These are phyloP conservation scores for Macrotus californicus DNA, from an alignment of 2,113 vertebrate genomes.

Conservation along the genomic window DNA sequence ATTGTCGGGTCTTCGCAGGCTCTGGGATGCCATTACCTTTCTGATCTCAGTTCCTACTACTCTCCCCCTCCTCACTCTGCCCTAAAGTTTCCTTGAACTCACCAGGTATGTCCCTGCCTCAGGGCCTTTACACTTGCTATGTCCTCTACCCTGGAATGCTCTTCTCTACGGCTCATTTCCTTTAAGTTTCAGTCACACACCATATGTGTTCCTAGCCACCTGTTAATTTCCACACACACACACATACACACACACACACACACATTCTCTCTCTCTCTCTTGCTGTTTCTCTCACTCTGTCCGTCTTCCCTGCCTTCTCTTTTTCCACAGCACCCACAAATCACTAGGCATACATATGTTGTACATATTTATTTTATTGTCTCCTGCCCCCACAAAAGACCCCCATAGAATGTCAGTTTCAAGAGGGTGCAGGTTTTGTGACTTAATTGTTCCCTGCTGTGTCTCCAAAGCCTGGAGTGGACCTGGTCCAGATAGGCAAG, in stretches of 20 bases:
- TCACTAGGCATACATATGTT: not conserved
- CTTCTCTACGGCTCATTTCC: not conserved
- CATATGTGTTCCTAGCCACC: not conserved
- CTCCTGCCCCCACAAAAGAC: not conserved
- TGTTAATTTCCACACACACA: not conserved
- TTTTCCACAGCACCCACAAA: not conserved
- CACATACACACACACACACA: too few relatives aligned
- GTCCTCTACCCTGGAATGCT: not conserved
- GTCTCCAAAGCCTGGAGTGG: not conserved
- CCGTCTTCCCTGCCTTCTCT: not conserved
- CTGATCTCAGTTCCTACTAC: not conserved
- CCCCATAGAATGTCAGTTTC: not conserved
- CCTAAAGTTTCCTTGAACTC: not conserved
- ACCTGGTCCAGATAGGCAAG: not conserved
- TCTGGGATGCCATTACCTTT: not conserved
- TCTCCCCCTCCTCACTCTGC: not conserved
- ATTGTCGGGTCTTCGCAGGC: too few relatives aligned
- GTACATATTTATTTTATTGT: not conserved
- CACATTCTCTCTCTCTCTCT: too few relatives aligned
- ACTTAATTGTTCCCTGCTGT: not conserved
- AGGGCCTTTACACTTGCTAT: not conserved
- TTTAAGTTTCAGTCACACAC: not conserved
- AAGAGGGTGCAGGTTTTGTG: not conserved
- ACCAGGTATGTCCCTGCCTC: not conserved
- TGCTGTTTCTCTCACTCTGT: not conserved